These are phyloP conservation scores for Sorex araneus DNA, from an alignment of 2,113 vertebrate genomes.

Conservation along the genomic window DNA sequence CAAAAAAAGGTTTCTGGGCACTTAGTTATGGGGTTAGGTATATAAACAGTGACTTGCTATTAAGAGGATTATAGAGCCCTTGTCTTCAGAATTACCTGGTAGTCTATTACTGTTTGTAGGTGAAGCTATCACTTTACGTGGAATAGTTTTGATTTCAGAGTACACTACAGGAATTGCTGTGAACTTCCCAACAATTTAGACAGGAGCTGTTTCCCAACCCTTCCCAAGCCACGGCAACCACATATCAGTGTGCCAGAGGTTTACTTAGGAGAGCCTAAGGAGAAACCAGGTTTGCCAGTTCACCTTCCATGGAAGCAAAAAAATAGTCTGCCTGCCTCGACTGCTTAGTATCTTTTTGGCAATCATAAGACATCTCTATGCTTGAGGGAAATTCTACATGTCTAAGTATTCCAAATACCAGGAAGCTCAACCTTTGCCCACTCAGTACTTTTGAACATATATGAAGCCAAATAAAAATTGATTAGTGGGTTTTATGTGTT, in stretches of 20 bases:
- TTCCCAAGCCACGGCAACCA: not conserved
- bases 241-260: accelerated
- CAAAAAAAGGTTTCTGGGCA: constrained; percentile 39
- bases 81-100: not conserved
- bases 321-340: accelerated
- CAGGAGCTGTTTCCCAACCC: constrained; percentile 55
- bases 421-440: not conserved
- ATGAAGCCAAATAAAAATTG: not conserved
- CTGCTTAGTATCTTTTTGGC: not conserved
- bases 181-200: constrained; percentile 17
- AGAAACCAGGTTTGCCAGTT: not conserved
- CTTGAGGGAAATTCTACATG: not conserved
- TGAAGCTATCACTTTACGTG: not conserved
- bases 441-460: not conserved
- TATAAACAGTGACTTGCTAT: not conserved
- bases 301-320: not conserved
- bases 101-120: not conserved
- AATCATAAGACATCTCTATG: not conserved
- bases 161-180: constrained; percentile 18
- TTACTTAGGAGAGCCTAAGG: accelerated
- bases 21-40: not conserved
- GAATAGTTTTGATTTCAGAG: constrained; percentile 49
- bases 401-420: too few relatives aligned
- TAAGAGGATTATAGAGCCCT: not conserved
- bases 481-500: not conserved